Evolutionary conservation across 2,113 vertebrate genomes (phyloP).

Genomic region (Anoplopoma fimbria): DNA sequence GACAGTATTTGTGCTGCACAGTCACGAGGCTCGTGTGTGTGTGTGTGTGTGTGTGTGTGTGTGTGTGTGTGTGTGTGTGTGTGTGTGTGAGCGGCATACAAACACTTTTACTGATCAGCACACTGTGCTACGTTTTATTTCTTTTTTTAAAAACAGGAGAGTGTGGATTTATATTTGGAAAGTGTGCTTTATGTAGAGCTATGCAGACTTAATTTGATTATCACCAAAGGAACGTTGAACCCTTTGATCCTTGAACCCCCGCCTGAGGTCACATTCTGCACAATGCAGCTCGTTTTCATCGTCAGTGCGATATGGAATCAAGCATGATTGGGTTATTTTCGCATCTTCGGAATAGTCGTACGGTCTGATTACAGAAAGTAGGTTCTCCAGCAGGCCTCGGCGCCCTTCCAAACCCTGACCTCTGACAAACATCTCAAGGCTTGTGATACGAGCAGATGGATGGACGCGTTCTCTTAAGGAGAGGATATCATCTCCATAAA

Average conservation of each 20-base stretch:
- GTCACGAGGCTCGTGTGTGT: too few relatives aligned
- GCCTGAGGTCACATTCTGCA: constrained; percentile 46
- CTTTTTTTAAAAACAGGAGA: constrained; percentile 7
- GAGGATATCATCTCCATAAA: constrained; percentile 60
- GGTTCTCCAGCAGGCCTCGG: neutral
- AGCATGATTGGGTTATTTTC: constrained; percentile 15
- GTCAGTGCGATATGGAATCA: neutral
- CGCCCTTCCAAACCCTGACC: constrained; percentile 55
- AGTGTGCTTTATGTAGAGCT: constrained; percentile 38
- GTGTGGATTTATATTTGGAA: constrained; percentile 55
- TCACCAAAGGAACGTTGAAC: constrained; percentile 32
- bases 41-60: too few relatives aligned
- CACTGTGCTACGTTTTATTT: constrained; percentile 4
- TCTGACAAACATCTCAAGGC: constrained; percentile 50
- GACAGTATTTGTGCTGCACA: constrained; percentile 69
- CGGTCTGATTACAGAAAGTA: constrained; percentile 1
- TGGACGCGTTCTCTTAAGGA: constrained; percentile 35
- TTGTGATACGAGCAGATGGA: constrained; percentile 48
- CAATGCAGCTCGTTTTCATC: constrained; percentile 42
- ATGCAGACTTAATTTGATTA: constrained; percentile 66
- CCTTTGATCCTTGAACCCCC: constrained; percentile 62
- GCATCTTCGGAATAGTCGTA: constrained; percentile 18
- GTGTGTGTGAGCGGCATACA: constrained; percentile 58
- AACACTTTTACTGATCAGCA: constrained; percentile 39
- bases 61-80: too few relatives aligned